These are phyloP conservation scores for Tuberolachnus salignus DNA, from an alignment of 2,888 invertebrate genomes.

Conservation along the genomic window DNA sequence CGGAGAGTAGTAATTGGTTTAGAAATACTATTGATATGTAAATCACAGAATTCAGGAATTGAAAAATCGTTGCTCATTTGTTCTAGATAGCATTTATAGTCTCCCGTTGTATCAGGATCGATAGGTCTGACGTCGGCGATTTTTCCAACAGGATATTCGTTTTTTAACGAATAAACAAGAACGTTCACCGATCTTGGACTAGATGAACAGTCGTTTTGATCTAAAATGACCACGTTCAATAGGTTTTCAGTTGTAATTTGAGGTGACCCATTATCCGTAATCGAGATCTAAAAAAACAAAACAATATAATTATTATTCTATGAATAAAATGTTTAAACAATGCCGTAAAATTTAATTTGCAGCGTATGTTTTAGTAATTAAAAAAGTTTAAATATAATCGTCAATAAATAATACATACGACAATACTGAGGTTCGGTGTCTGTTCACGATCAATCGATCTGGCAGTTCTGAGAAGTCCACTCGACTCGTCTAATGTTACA, in stretches of 20 bases:
- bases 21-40: conserved; percentile 76
- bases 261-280: conserved; percentile 86
- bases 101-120: conserved; percentile 87
- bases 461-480: conserved; percentile 80
- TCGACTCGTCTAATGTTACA: conserved; percentile 78
- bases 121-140: conserved; percentile 91
- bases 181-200: conserved; percentile 81
- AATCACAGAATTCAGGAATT: conserved; percentile 79
- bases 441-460: conserved; percentile 81
- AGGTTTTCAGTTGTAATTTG: conserved; percentile 81
- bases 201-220: conserved; percentile 91
- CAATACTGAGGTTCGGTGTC: conserved; percentile 75
- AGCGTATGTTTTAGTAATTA: too few species aligned
- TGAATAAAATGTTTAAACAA: background rate
- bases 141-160: conserved; percentile 77
- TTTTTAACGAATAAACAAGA: conserved; percentile 78
- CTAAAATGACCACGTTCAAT: conserved; percentile 77
- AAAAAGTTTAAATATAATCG: background rate
- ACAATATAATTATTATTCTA: background rate
- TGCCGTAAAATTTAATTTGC: background rate
- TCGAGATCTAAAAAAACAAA: conserved; percentile 68
- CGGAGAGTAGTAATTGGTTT: conserved; percentile 75
- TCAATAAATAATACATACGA: conserved; percentile 65
- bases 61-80: conserved; percentile 70
- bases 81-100: conserved; percentile 76